Evolutionary conservation across 2,888 invertebrate genomes (phyloP), one percentile per base, ranked within the genome.

Genomic region (Fragum fragum): DNA sequence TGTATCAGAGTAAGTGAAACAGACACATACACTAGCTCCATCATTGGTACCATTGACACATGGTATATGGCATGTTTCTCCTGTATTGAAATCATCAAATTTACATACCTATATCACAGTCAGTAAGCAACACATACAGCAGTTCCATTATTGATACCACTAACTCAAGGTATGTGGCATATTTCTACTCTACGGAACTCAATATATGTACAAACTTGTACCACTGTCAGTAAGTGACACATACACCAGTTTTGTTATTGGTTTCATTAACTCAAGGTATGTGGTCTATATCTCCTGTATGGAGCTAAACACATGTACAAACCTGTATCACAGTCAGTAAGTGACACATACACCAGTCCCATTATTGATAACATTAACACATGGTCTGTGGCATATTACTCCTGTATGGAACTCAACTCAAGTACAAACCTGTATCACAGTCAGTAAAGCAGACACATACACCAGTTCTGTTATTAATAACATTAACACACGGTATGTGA

Each of bases 21-120:
- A 91, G 7, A 73, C 76, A 79, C 91, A 91, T 0, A 63, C 42
- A 14, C 84, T 85, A 47, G 81, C 68, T 11, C 87, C 88, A 53
- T 14, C 26, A 68, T 89, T 91, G n/a, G 86, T 88, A 18, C 91
- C 90, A 71, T 91, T 90, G 5, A 86, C 42, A 76, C 91, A 91
- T 0, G 86, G 86, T 28, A 87, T 83, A 11, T 87, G 76, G 73
- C 91, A 91, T 26, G 29, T 28, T n/a, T 7, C 29, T 9, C 3
- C 9, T 36, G 32, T 36, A 36, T 6, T 3, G 5, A 36, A 36
- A 9, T 9, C 9, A 36, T 9, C 1, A 61, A n/a, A n/a, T n/a
- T n/a, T 16, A 63, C 32, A 73, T 70, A 81, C 83, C 82, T 73
- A 82, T 83, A 39, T 77, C 69, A 77, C 87, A 88, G 6, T 75